Base-by-base conservation (phyloP, 2,888 invertebrate species). In the Aspidapion aeneum region DNA sequence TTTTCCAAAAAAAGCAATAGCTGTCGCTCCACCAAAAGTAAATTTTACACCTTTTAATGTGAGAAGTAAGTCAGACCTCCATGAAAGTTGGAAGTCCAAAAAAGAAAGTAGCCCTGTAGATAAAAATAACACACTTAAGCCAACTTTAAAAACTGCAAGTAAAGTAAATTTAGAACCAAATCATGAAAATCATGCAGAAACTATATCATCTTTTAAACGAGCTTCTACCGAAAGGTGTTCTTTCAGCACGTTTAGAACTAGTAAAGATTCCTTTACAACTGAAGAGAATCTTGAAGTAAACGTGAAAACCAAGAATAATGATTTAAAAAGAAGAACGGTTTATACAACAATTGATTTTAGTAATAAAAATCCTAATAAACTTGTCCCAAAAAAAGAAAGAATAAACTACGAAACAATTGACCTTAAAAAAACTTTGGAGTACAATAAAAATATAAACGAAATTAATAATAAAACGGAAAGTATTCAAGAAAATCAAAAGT, bases 241-340 rank as follows among this genome's bases (percentile, higher is more conserved):
- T 21, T 66, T 66, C 57, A 51, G 62, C 1, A 62, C 66, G 9
- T 66, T 66, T 51, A 35, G 58, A 56, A 17, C 57, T 12, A 62
- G 62, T 55, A 60, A 61, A 18, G 66, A 62, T 18, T 57, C 52
- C 7, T 7, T 21, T 5, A n/a, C n/a, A n/a, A n/a, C n/a, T n/a
- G n/a, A n/a, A n/a, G n/a, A n/a, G 52, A 63, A 57, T 54, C 55
- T 35, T 7, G 35, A 35, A 35, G 12, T 7, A 35, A 35, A 35
- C 12, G 35, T 7, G 12, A 35, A 7, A 35, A 12, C 5, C 12
- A 35, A 35, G 12, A 35, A 3, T 12, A 35, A 35, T 7, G 35
- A 35, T 7, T 3, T 35, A 7, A 35, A 35, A 35, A 35, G 35
- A 35, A 35, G 12, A 3, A 3, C 35, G 12, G 35, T 35, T 12